Evolutionary conservation across 2,797 vertebrate genomes (phyloP).

Genomic region (Melopsittacus undulatus): DNA sequence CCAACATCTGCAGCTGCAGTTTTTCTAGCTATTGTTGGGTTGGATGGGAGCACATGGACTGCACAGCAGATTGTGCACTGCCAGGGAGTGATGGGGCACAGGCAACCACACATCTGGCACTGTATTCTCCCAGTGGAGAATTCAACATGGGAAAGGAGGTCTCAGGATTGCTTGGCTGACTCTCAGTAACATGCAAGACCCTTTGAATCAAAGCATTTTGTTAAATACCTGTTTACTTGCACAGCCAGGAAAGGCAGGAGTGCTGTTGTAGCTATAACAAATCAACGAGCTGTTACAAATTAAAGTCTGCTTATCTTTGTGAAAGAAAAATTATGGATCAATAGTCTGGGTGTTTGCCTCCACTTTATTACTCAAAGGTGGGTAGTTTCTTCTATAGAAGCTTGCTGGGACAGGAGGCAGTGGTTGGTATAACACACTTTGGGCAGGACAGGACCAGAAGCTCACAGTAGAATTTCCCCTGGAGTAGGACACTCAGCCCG

Average conservation of each 20-base stretch:
- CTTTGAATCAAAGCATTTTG: neutral
- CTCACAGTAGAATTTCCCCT: neutral
- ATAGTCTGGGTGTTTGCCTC: fast-evolving
- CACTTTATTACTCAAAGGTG: fast-evolving
- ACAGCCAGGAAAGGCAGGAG: neutral
- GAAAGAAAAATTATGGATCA: neutral
- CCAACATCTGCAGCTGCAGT: neutral
- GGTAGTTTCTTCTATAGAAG: neutral
- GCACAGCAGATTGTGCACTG: neutral
- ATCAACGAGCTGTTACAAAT: neutral
- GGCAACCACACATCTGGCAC: neutral
- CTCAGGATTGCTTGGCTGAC: neutral
- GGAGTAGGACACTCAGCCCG: neutral
- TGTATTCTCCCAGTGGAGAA: too few relatives aligned
- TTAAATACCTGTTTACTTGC: neutral
- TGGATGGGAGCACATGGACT: neutral
- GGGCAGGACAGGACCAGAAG: neutral
- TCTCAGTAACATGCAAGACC: neutral
- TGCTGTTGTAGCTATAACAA: neutral
- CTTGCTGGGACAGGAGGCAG: neutral
- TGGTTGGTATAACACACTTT: neutral
- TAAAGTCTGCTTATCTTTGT: neutral
- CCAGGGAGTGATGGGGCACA: too few relatives aligned
- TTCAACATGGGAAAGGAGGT: neutral
- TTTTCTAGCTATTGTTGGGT: neutral